A percentile compares a stretch with the other conserved stretches of the same genome.
These are phyloP conservation scores for Leptonema lineaticorne DNA, from an alignment of 1,140 invertebrate species.

Conservation along the genomic window DNA sequence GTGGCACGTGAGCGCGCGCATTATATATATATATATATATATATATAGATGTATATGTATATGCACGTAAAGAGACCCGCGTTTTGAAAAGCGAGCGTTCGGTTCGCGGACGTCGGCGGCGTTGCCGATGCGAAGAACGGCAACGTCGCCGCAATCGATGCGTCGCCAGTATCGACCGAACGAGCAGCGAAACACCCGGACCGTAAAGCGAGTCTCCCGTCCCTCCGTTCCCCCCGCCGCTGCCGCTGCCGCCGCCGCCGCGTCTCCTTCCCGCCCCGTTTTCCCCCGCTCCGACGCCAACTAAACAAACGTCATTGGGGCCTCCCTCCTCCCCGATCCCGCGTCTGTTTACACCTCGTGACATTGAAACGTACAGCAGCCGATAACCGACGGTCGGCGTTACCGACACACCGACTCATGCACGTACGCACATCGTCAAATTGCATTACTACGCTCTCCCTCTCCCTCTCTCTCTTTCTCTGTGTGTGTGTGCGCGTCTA, in stretches of 20 bases:
- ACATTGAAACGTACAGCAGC: neutral
- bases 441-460: neutral
- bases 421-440: neutral
- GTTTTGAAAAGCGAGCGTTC: neutral
- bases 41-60: neutral
- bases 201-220: neutral
- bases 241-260: neutral
- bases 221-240: neutral
- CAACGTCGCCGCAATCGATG: constrained; percentile 1
- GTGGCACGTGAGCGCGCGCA: neutral
- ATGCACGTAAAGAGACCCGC: neutral
- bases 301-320: neutral
- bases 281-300: neutral
- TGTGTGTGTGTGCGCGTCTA: neutral
- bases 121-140: constrained; percentile 1
- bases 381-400: too few relatives aligned
- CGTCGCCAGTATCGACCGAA: too few relatives aligned
- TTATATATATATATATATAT: neutral
- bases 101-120: neutral
- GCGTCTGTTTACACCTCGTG: neutral
- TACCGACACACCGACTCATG: too few relatives aligned
- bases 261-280: neutral
- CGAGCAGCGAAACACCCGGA: too few relatives aligned
- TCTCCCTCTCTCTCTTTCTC: neutral
- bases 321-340: too few relatives aligned